These are phyloP conservation scores for Crenichthys baileyi DNA, from an alignment of 2,797 vertebrate species.

Conservation along the genomic window DNA sequence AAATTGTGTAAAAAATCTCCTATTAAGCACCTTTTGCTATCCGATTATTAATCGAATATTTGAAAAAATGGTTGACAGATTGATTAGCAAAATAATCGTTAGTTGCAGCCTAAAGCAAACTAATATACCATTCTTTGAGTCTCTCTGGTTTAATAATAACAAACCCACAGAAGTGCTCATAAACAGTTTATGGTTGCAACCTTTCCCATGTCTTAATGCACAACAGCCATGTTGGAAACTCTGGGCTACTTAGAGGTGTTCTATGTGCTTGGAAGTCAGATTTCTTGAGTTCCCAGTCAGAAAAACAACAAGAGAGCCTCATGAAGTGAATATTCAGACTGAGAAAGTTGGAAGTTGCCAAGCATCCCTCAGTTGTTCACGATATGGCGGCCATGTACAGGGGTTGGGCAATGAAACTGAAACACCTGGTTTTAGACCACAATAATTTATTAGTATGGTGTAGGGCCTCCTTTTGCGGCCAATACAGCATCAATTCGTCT, in stretches of 20 bases:
- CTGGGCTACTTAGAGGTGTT: background rate
- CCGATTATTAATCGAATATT: no score
- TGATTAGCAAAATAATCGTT: no score
- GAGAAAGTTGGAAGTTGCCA: background rate
- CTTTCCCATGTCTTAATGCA: background rate
- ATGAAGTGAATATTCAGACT: background rate
- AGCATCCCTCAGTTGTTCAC: background rate
- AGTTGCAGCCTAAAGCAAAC: background rate
- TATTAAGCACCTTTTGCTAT: no score
- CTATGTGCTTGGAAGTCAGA: background rate
- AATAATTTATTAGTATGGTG: no score
- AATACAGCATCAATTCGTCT: no score
- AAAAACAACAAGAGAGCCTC: background rate
- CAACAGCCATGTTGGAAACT: background rate
- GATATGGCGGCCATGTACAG: background rate
- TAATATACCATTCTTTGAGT: background rate
- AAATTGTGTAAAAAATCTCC: no score
- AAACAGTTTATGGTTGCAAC: background rate
- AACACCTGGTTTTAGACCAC: no score
- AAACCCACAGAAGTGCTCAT: background rate
- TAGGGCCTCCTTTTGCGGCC: no score
- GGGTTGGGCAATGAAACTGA: no score
- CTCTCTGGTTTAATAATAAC: background rate
- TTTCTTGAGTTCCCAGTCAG: background rate
- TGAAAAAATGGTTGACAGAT: no score